Conservation (phyloP, 35 echinoderm and acorn worm genomes). For the Heliocidaris erythrogramma region DNA sequence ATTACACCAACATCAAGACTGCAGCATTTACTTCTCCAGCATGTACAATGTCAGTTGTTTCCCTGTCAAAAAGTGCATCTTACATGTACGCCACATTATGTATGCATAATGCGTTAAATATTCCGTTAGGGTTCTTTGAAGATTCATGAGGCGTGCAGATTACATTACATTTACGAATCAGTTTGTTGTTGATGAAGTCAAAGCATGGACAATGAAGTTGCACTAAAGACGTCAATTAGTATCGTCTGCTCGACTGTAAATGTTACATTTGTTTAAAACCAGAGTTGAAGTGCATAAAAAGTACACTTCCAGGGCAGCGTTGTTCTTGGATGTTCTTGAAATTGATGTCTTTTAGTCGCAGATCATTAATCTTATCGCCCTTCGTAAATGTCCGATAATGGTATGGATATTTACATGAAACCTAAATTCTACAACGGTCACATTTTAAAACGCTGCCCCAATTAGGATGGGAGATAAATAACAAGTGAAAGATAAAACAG, state of each 20-base stretch:
- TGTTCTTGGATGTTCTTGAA: background rate
- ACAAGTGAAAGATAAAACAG: background rate
- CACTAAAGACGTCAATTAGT: background rate
- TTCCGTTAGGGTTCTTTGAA: background rate
- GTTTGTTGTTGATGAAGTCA: background rate
- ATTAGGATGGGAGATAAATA: background rate
- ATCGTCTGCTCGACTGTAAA: background rate
- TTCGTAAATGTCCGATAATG: background rate
- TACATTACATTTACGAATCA: background rate
- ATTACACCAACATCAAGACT: background rate
- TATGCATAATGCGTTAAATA: constrained; percentile 11
- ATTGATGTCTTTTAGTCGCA: background rate
- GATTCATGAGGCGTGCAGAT: background rate
- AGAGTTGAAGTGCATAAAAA: background rate
- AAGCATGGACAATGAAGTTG: background rate
- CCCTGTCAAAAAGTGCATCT: background rate
- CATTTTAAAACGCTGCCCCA: background rate
- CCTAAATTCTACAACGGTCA: background rate
- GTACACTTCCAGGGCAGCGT: background rate
- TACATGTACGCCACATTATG: background rate
- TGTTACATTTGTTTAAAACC: background rate
- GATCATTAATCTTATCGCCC: background rate
- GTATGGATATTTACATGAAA: background rate
- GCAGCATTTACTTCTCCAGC: no score
- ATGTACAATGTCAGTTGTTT: background rate